These are phyloP conservation scores for Crypturellus tataupa DNA, from an alignment of 2,797 vertebrate species.

Conservation along the genomic window DNA sequence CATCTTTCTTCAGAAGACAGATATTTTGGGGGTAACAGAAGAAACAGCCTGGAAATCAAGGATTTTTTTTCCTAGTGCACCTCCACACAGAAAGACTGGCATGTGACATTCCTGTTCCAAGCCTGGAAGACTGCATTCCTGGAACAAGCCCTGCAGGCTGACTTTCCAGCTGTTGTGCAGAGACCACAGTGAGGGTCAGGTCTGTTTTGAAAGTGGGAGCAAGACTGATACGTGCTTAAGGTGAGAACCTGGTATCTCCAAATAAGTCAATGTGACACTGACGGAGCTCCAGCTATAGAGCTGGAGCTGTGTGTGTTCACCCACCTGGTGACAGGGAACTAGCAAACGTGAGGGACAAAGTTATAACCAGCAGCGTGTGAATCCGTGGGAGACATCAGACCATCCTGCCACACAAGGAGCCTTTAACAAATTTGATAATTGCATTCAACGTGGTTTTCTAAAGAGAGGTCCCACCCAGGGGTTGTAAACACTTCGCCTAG, in stretches of 20 bases:
- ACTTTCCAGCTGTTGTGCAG: neutral
- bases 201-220: neutral
- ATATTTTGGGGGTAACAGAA: neutral
- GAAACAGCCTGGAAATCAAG: neutral
- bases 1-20: neutral
- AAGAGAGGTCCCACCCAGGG: neutral
- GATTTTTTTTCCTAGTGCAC: neutral
- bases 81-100: neutral
- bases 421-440: neutral
- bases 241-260: neutral
- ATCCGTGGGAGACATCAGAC: neutral
- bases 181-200: rapidly evolving
- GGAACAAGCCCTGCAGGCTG: neutral
- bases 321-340: neutral
- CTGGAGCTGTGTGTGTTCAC: neutral
- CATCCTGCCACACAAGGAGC: neutral
- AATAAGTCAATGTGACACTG: neutral
- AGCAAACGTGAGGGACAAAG: neutral
- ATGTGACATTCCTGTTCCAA: neutral
- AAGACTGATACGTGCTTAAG: rapidly evolving
- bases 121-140: rapidly evolving
- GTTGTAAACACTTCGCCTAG: neutral
- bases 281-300: neutral
- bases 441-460: neutral
- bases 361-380: neutral